These are phyloP conservation scores for Notodonta dromedarius DNA, from an alignment of 2,888 invertebrate species.

Conservation along the genomic window DNA sequence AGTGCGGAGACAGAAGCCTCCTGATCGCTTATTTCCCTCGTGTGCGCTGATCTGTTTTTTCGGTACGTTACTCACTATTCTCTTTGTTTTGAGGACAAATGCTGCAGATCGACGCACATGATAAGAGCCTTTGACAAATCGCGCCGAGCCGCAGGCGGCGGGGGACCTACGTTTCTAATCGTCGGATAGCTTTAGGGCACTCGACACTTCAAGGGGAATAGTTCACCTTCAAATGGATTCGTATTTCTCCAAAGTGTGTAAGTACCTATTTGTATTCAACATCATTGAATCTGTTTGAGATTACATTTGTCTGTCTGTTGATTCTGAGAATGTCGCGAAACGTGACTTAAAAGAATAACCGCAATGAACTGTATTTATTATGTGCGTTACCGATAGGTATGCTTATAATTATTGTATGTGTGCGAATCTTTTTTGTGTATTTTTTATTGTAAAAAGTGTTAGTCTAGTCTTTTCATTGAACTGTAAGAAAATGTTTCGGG, in stretches of 20 bases:
- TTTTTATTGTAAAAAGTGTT: too few species aligned
- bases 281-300: too few species aligned
- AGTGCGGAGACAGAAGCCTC: not conserved
- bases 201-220: conserved; percentile 4
- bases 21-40: conserved; percentile 20
- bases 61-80: conserved; percentile 19
- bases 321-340: too few species aligned
- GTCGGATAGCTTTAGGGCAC: conserved; percentile 16
- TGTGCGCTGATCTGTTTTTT: conserved; percentile 33
- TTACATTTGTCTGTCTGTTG: too few species aligned
- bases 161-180: conserved; percentile 20
- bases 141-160: conserved; percentile 16
- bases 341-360: too few species aligned
- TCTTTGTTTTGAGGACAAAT: conserved; percentile 32
- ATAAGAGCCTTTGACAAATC: conserved; percentile 37
- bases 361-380: too few species aligned
- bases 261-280: not conserved
- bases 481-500: too few species aligned
- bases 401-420: too few species aligned
- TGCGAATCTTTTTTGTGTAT: too few species aligned
- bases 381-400: too few species aligned
- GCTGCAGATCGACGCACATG: conserved; percentile 25
- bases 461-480: too few species aligned
- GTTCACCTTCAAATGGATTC: conserved; percentile 12
- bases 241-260: not conserved